Evolutionary conservation across 2,113 vertebrate genomes (phyloP), one percentile per base, ranked within the genome.

Genomic region (Trichomycterus rosablanca): DNA sequence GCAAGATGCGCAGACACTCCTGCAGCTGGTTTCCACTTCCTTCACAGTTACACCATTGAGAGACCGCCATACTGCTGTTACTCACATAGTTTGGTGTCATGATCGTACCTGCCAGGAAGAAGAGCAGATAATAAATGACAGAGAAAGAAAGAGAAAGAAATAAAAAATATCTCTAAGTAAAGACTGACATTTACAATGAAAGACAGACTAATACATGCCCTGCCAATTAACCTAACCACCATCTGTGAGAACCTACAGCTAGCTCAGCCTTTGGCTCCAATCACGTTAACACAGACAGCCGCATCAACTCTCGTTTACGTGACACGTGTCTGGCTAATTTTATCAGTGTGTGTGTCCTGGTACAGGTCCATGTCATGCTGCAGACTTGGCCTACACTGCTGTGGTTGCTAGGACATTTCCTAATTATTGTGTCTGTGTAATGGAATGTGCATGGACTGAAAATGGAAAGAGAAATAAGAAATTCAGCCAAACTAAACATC

Each of bases 61-160:
- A 89, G 59, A 95, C 86, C 0, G 90, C 89, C 44, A 81, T 79
- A 1, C 89, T 97, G 80, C 81, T 79, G 72, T 91, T 95, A 63
- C 88, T 92, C 76, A 96, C 51, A 20, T 95, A 98, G 85, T 98
- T 98, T 50, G 95, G 94, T 4, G 95, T 98, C 90, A 97, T 91
- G 60, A 84, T 79, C 5, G 94, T 98, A 10, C 95, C 95, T 98
- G 59, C 9, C 19, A 35, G 34, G n/a, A 32, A 8, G 20, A 2
- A 10, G 15, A 58, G 45, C 10, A 59, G 19, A 16, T 20, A 24
- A 11, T 3, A n/a, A 24, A 11, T 3, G 19, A 65, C 14, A 45
- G 42, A 64, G 10, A 22, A 30, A 10, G 12, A 23, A 43, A 55
- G 35, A 49, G 44, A 51, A 8, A 63, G 23, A 11, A 9, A 5